A percentile compares a stretch with the other conserved stretches of the same genome.
These are phyloP conservation scores for Leptonema lineaticorne DNA, from an alignment of 1,140 invertebrate species.

Conservation along the genomic window DNA sequence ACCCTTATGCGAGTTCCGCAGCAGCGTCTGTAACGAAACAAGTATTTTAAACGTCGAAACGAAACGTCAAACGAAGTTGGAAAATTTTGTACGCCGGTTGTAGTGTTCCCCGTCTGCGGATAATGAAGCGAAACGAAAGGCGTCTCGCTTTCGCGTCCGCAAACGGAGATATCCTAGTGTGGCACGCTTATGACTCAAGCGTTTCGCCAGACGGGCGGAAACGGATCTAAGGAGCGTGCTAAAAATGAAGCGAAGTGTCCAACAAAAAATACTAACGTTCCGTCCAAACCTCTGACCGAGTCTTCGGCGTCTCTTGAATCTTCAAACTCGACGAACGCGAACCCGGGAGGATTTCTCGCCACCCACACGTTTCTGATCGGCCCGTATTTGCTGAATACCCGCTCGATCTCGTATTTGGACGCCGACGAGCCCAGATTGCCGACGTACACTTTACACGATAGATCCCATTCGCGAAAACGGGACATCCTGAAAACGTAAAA, in stretches of 20 bases:
- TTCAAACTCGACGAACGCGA: slow-evolving; percentile 98
- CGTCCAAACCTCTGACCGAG: slow-evolving; percentile 92
- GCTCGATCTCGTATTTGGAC: slow-evolving; percentile 89
- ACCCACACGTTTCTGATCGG: slow-evolving; percentile 97
- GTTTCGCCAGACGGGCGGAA: slow-evolving; percentile 29
- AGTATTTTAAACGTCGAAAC: neutral
- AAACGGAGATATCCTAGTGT: slow-evolving; percentile 37
- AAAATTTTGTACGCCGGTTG: neutral
- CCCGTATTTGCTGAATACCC: slow-evolving; percentile 92
- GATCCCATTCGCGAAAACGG: slow-evolving; percentile 86
- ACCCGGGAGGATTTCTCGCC: slow-evolving; percentile 89
- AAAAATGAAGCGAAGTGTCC: neutral
- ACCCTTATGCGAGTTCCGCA: slow-evolving; percentile 82
- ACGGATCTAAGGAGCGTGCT: slow-evolving; percentile 42
- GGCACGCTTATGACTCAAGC: slow-evolving; percentile 42
- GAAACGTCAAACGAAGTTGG: neutral
- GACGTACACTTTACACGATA: slow-evolving; percentile 98
- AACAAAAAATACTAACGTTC: slow-evolving; percentile 69
- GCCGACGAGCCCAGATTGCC: slow-evolving; percentile 92
- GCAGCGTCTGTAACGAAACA: slow-evolving; percentile 63
- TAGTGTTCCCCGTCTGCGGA: slow-evolving; percentile 12
- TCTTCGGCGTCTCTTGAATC: slow-evolving; percentile 97
- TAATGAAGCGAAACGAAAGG: neutral
- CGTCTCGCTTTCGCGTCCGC: slow-evolving; percentile 1
- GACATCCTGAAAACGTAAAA: slow-evolving; percentile 60